A percentile compares a stretch with the other conserved stretches of the same genome.
phyloP scores from a whole-genome alignment of 2,113 vertebrate genomes.

The Euleptes europaea region DNA sequence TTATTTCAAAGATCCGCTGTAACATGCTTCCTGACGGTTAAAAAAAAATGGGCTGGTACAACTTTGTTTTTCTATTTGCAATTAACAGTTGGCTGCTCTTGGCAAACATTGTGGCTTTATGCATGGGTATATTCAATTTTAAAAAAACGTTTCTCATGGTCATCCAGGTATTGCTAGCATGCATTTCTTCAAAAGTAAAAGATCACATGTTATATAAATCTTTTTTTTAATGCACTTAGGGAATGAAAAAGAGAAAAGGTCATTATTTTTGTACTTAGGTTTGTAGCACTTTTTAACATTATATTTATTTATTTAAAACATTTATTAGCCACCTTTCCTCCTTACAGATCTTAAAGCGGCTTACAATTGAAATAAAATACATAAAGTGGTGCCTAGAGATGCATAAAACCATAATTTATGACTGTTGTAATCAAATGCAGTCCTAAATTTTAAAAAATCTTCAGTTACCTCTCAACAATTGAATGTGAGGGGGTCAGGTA shows the following conservation, averaged over 20 bases:
- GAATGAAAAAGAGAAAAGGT: not conserved
- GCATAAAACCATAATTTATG: too few relatives aligned
- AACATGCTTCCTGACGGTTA: slow-evolving; percentile 22
- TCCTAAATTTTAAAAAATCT: too few relatives aligned
- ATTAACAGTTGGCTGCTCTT: slow-evolving; percentile 49
- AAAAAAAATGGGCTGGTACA: slow-evolving; percentile 6
- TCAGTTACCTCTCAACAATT: too few relatives aligned
- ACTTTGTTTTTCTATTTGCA: slow-evolving; percentile 34
- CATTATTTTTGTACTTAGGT: not conserved
- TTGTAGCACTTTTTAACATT: not conserved
- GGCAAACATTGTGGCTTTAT: slow-evolving; percentile 42
- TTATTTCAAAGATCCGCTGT: not conserved
- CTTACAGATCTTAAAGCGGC: too few relatives aligned
- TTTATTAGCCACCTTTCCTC: too few relatives aligned
- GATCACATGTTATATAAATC: not conserved
- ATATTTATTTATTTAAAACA: too few relatives aligned
- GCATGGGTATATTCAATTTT: slow-evolving; percentile 55
- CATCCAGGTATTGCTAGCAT: slow-evolving; percentile 3
- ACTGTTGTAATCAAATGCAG: too few relatives aligned
- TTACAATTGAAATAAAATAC: too few relatives aligned
- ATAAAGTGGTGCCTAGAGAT: too few relatives aligned
- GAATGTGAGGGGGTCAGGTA: too few relatives aligned
- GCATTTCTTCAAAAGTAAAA: slow-evolving; percentile 2
- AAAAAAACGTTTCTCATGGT: slow-evolving; percentile 47
- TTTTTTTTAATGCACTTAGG: not conserved